Evolutionary conservation across 2,113 vertebrate genomes (phyloP), one percentile per base, ranked within the genome.

Genomic region (Scolopax mira): DNA sequence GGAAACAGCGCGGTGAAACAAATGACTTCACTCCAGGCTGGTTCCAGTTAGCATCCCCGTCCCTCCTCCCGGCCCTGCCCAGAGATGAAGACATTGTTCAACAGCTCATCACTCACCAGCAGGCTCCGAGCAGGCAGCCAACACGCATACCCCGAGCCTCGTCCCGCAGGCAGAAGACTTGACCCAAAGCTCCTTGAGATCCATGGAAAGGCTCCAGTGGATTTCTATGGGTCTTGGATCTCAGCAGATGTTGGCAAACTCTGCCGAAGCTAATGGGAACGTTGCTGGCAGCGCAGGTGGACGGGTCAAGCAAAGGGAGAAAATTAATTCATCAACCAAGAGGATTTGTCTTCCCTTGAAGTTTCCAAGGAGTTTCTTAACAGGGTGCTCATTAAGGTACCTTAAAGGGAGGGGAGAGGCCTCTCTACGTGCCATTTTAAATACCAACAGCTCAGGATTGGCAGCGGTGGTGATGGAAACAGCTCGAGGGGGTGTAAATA

Each of bases 31-130:
- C 89, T 79, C 54, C 88, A 95, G 94, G 91, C 92, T 96, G 95
- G 95, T 94, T 96, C 96, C 96, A 92, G 88, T 94, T 96, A 93
- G 78, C 95, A 93, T 86, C 94, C 73, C 77, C 41, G 3, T 41
- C 79, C 82, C 94, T 96, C 93, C 89, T 96, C 92, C 89, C 42
- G 3, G 62, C 85, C 89, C 91, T 96, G 88, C 95, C 95, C 96
- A 84, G 90, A 69, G 92, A 96, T 96, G 94, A 94, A 97, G 96
- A 97, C 33, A 11, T 93, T 94, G 80, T 79, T 96, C 94, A 95
- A 75, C 94, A 97, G 96, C 90, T 94, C 93, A 96, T 96, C 91
- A 92, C 88, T 96, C 96, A 96, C 65, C 11, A 2, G 87, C 94
- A 94, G 91, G 89, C 94, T 90, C 91, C 4, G 13, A 5, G 35